phyloP scores from a whole-genome alignment of 2,888 invertebrate genomes.

The Melieria picta region DNA sequence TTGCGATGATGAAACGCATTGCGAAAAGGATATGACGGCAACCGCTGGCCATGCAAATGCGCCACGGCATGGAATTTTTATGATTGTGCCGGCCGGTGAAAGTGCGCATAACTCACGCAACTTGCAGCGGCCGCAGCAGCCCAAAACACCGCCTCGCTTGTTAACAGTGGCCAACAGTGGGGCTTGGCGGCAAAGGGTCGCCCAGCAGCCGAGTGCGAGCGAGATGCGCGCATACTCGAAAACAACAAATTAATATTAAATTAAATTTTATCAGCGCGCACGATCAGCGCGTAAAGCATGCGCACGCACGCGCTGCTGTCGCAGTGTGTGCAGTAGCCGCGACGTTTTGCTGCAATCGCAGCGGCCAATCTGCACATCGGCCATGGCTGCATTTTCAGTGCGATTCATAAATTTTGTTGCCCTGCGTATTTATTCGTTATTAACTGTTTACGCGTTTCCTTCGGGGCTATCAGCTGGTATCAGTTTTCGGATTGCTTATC shows the following conservation, averaged over 20 bases:
- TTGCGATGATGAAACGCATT: no score
- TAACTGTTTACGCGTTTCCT: constrained; percentile 27
- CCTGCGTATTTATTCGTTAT: not conserved
- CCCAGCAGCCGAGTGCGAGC: constrained; percentile 1
- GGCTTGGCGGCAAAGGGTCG: not conserved
- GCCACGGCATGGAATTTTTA: constrained; percentile 26
- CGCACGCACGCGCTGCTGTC: not conserved
- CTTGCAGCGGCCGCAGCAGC: constrained; percentile 17
- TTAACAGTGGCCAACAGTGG: not conserved
- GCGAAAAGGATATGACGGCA: no score
- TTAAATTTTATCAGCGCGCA: constrained; percentile 31
- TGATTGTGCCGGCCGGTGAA: constrained; percentile 27
- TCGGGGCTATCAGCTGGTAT: constrained; percentile 16
- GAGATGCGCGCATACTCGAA: constrained; percentile 9
- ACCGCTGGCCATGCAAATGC: no score
- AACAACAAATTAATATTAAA: constrained; percentile 32
- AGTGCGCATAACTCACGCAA: constrained; percentile 30
- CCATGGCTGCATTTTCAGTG: not conserved
- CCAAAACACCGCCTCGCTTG: no score
- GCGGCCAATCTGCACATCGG: constrained; percentile 12
- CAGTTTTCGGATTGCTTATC: constrained; percentile 38
- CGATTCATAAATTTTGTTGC: not conserved
- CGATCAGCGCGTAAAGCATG: constrained; percentile 16
- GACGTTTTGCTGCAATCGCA: constrained; percentile 28
- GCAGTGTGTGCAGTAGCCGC: constrained; percentile 21